Conservation (phyloP, 2,113 vertebrate species). For the Zosterops borbonicus region DNA sequence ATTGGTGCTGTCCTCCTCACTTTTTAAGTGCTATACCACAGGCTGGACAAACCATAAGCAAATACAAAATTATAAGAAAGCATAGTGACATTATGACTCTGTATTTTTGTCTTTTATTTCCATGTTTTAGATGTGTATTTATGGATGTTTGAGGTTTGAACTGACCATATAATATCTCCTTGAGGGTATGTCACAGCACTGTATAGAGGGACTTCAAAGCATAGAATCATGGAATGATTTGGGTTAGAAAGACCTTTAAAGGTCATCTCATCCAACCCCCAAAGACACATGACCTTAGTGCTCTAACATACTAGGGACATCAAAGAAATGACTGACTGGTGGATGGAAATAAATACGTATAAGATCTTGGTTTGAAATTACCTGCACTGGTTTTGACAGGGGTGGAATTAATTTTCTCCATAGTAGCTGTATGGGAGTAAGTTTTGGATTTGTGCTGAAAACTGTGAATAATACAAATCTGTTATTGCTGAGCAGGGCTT, state of each 20-base stretch:
- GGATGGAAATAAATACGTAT: not conserved
- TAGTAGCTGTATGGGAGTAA: not conserved
- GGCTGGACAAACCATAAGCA: not conserved
- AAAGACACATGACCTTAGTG: not conserved
- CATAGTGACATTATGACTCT: not conserved
- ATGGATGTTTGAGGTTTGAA: not conserved
- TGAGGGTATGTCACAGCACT: not conserved
- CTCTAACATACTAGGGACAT: not conserved
- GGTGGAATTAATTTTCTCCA: not conserved
- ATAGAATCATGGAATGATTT: not conserved
- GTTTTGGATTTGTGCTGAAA: not conserved
- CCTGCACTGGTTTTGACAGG: not conserved
- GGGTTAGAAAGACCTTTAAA: not conserved
- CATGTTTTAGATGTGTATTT: not conserved
- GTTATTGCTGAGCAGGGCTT: not conserved
- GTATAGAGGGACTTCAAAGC: not conserved
- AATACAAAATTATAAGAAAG: not conserved
- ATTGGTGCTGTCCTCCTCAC: not conserved
- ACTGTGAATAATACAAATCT: not conserved
- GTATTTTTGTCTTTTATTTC: not conserved
- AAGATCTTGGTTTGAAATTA: not conserved
- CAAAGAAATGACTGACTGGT: not conserved
- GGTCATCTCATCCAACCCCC: not conserved
- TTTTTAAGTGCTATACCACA: not conserved
- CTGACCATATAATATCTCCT: not conserved